Evolutionary conservation across 2,113 vertebrate genomes (phyloP), one percentile per base, ranked within the genome.

Genomic region (Solea senegalensis): DNA sequence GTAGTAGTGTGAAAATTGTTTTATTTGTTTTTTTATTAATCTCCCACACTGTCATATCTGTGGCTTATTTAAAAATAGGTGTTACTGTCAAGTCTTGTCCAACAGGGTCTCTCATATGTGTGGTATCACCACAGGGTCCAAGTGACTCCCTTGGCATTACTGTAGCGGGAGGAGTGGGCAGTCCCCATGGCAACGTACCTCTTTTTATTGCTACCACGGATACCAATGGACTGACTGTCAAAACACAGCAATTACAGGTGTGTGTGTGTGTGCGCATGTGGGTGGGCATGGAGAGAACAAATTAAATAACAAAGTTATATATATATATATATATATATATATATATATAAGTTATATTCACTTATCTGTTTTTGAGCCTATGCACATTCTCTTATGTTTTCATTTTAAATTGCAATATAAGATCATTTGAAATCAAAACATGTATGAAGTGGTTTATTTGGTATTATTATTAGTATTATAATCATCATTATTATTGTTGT

Each of bases 121-220:
- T 49, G 56, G 7, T 57, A 43, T 67, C 21, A 1, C 79, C 78
- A 59, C 88, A 97, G 96, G 94, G 90, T 16, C 92, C 93, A 55
- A n/a, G 89, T 66, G 95, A 96, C 78, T 96, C 95, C 0, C 51
- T 97, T 72, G 96, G 96, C 74, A 91, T 98, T 72, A 95, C 91
- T 83, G 91, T 97, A 86, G 95, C 95, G 78, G 96, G 95, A 86
- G 96, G 95, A 83, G 89, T 95, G 66, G 95, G 94, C 80, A 96
- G 96, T 88, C 95, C 95, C 10, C 96, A 96, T 66, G 95, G 95
- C 73, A 95, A 98, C 79, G 89, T 94, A 81, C 95, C 94, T 40
- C 94, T 97, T 87, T 96, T 96, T 91, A 96, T 98, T 85, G 95
- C 96, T 63, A 89, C 95, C 94, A 96, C 98, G 95, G 95, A 97